Evolutionary conservation across 2,797 vertebrate species (phyloP), one percentile per base, ranked within the genome.

Genomic region (Neomorphus geoffroyi): DNA sequence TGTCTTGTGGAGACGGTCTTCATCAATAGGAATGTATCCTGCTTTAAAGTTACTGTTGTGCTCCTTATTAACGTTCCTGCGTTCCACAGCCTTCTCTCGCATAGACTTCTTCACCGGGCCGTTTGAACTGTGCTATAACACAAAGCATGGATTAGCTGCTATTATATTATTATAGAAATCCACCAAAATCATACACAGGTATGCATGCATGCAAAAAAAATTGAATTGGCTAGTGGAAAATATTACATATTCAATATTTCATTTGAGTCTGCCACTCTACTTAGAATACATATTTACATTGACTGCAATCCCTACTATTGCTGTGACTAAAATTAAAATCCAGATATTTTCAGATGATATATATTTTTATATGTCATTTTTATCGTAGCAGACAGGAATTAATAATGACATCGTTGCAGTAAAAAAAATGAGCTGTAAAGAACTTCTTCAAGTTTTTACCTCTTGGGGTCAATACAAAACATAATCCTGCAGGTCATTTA

Each of bases 11-110:
- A 99, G 99, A 66, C 99, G 98, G 84, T 99, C 99, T 89, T 99
- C 99, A 95, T 99, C 99, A 21, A 99, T 99, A 10, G 99, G 99
- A 14, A 99, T 98, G 90, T 99, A 99, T 30, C 99, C 99, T 0
- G 99, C 99, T 96, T 99, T 99, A 80, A 99, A 99, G 97, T 99
- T 99, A 92, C 99, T 99, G 96, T 99, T 99, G 97, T 99, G 99
- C 37, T 99, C 99, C 96, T 99, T 99, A 92, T 99, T 99, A 75
- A 98, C 85, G 0, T 93, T 98, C 33, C 99, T 98, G 79, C 99
- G 98, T 58, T 99, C 99, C 35, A 99, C 98, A 13, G 99, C 99
- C 90, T 99, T 99, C 97, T 99, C 99, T 7, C 99, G 98, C 99
- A 99, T 99, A 30, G 99, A 99, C 97, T 98, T 99, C 98, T 99